Evolutionary conservation across 37 sponge, comb jelly and placozoan genomes (phyloP).

Genomic region (Corticium candelabrum): DNA sequence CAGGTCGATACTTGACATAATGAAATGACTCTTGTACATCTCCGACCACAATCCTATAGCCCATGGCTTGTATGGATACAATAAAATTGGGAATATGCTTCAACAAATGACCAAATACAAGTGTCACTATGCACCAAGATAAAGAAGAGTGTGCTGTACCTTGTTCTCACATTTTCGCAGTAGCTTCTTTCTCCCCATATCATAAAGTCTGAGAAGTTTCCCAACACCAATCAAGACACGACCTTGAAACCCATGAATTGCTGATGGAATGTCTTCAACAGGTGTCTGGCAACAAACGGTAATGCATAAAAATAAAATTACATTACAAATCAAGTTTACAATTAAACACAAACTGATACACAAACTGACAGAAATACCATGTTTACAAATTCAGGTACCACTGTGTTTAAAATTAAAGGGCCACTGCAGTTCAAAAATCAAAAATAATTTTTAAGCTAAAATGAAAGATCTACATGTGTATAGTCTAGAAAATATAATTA

Average conservation of each 20-base stretch:
- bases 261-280: slow-evolving; percentile 82
- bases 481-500: no score
- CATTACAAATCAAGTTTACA: slow-evolving; percentile 3
- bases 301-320: background rate
- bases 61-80: slow-evolving; percentile 70
- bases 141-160: slow-evolving; percentile 9
- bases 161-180: slow-evolving; percentile 97
- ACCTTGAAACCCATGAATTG: slow-evolving; percentile 83
- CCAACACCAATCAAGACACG: slow-evolving; percentile 90
- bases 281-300: slow-evolving; percentile 43
- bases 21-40: slow-evolving; percentile 94
- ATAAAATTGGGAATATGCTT: slow-evolving; percentile 82
- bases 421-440: no score
- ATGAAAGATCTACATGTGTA: no score
- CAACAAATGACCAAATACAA: background rate
- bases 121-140: background rate
- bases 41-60: slow-evolving; percentile 68
- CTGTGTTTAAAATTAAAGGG: no score
- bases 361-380: no score
- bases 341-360: background rate
- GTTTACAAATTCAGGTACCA: no score
- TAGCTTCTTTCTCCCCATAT: slow-evolving; percentile 94
- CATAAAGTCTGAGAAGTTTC: slow-evolving; percentile 80
- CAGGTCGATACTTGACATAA: slow-evolving; percentile 72
- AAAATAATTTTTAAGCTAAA: no score